A percentile compares a stretch with the other conserved stretches of the same genome.
phyloP scores from a whole-genome alignment of 2,797 vertebrate genomes.

The Melanotaenia parkinsoni region DNA sequence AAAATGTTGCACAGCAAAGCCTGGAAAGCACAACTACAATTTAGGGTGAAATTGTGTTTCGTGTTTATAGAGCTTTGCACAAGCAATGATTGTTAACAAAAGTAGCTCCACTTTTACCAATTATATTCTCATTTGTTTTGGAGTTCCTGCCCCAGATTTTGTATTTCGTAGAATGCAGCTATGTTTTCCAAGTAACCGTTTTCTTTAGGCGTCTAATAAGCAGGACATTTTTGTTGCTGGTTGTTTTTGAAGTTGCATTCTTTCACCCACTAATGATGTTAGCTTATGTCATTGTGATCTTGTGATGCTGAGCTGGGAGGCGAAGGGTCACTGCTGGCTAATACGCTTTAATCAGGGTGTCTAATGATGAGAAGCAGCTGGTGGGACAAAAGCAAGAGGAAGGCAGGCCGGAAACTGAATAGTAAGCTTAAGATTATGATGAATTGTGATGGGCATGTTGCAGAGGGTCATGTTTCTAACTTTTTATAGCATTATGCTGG shows the following conservation, averaged over 20 bases:
- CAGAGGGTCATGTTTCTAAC: too few relatives aligned
- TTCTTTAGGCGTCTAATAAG: neutral
- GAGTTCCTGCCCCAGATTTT: neutral
- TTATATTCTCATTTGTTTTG: neutral
- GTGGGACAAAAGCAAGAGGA: neutral
- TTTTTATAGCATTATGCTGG: too few relatives aligned
- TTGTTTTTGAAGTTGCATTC: neutral
- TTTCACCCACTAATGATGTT: neutral
- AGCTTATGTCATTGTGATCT: neutral
- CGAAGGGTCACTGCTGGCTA: neutral
- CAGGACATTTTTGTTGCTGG: neutral
- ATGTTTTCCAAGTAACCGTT: neutral
- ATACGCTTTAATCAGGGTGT: neutral
- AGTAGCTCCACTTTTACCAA: too few relatives aligned
- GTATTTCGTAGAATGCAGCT: neutral
- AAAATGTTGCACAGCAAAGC: too few relatives aligned
- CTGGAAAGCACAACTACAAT: too few relatives aligned
- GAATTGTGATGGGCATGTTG: neutral
- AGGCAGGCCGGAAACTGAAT: neutral
- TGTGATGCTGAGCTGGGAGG: neutral
- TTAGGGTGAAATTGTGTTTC: too few relatives aligned
- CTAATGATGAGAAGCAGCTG: neutral
- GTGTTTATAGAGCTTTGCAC: too few relatives aligned
- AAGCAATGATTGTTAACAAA: too few relatives aligned
- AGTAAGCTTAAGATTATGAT: neutral